Conservation (phyloP, 2,888 invertebrate genomes). For the Mycalesis mineus region DNA sequence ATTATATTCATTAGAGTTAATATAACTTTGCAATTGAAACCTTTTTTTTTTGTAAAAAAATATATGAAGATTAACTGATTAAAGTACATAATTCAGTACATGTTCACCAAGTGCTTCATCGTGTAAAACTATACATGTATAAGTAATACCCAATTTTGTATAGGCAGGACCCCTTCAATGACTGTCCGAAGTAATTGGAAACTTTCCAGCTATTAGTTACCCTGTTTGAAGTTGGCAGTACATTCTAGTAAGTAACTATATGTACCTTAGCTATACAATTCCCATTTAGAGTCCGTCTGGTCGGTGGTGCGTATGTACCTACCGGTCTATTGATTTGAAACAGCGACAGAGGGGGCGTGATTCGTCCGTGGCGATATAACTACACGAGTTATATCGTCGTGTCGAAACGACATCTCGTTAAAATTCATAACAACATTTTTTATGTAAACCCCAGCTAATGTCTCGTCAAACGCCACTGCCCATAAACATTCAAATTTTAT, state of each 20-base stretch:
- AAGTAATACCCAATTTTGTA: too few relatives aligned
- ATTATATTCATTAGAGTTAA: too few relatives aligned
- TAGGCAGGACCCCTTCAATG: not conserved
- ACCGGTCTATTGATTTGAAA: conserved; percentile 63
- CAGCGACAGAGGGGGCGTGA: conserved; percentile 62
- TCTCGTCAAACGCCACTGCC: conserved; percentile 12
- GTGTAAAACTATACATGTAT: too few relatives aligned
- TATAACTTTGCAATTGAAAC: too few relatives aligned
- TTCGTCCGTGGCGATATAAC: conserved; percentile 48
- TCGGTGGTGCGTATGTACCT: conserved; percentile 41
- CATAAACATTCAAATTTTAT: conserved; percentile 19
- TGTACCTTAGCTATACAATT: conserved; percentile 19
- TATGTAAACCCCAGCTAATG: conserved; percentile 13
- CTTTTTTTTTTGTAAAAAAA: too few relatives aligned
- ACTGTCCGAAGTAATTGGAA: conserved; percentile 13
- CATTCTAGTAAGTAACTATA: conserved; percentile 5
- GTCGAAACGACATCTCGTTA: conserved; percentile 20
- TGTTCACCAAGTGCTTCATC: too few relatives aligned
- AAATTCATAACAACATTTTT: conserved; percentile 22
- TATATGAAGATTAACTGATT: too few relatives aligned
- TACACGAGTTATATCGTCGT: conserved; percentile 25
- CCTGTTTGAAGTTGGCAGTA: not conserved
- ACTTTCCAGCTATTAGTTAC: conserved; percentile 19
- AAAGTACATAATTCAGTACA: too few relatives aligned
- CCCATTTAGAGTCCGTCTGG: conserved; percentile 39